Conservation (phyloP, 2,113 vertebrate species). For the Balaenoptera acutorostrata region DNA sequence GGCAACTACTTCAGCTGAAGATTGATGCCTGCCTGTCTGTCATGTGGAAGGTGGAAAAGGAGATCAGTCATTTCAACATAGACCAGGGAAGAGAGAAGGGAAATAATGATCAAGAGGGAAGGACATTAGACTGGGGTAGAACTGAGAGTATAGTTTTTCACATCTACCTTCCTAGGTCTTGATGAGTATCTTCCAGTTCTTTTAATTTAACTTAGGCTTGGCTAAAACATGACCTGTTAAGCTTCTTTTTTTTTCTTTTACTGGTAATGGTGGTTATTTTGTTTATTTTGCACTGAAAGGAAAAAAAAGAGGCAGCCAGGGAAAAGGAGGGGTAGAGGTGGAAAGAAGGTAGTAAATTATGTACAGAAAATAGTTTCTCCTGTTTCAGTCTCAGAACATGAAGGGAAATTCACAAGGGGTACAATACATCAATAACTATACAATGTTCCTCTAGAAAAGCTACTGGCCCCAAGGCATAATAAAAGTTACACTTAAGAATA, state of each 20-base stretch:
- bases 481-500: slow-evolving; percentile 66
- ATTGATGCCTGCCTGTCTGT: neutral
- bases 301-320: neutral
- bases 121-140: no score
- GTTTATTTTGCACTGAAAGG: slow-evolving; percentile 31
- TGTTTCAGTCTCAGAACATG: slow-evolving; percentile 39
- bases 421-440: slow-evolving; percentile 48
- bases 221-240: neutral
- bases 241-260: neutral
- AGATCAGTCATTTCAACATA: neutral
- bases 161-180: neutral
- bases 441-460: slow-evolving; percentile 42
- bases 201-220: neutral
- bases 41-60: neutral
- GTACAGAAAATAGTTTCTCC: slow-evolving; percentile 63
- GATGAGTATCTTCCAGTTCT: neutral
- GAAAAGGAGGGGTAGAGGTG: neutral
- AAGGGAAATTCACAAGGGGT: slow-evolving; percentile 54
- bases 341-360: slow-evolving; percentile 52
- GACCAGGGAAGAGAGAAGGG: neutral
- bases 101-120: neutral
- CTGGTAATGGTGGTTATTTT: neutral
- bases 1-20: neutral
- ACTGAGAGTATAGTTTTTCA: neutral
- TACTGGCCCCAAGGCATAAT: slow-evolving; percentile 55